Conservation (phyloP, 2,888 invertebrate species). For the Hyles lineata region DNA sequence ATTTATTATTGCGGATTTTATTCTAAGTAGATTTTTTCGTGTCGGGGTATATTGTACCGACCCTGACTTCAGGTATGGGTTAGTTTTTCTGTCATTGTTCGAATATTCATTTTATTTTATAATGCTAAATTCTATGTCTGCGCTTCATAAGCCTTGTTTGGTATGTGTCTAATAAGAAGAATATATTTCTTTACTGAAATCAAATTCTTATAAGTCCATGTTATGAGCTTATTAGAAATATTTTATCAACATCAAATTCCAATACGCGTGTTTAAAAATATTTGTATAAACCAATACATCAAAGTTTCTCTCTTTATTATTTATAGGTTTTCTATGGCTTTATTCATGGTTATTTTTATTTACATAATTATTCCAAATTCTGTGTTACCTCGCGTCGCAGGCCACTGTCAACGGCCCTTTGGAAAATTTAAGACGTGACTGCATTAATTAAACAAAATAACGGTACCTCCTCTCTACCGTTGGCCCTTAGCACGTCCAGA, state of each 20-base stretch:
- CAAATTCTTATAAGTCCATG: no score
- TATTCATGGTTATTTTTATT: slow-evolving; percentile 42
- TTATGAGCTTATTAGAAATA: no score
- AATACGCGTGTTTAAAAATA: background rate
- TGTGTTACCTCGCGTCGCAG: background rate
- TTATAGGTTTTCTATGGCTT: slow-evolving; percentile 15
- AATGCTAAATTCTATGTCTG: no score
- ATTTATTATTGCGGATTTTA: background rate
- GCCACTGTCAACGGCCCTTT: slow-evolving; percentile 40
- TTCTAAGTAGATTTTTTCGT: background rate
- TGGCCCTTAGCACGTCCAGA: slow-evolving; percentile 54
- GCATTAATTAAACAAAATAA: slow-evolving; percentile 69
- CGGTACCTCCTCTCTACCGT: slow-evolving; percentile 49
- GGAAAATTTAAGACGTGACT: slow-evolving; percentile 51
- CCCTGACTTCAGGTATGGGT: no score
- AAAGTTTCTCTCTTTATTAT: slow-evolving; percentile 22
- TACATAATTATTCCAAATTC: slow-evolving; percentile 44
- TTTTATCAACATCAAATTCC: background rate
- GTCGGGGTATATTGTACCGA: no score
- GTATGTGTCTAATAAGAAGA: no score
- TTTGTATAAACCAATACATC: slow-evolving; percentile 14
- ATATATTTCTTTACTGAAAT: no score
- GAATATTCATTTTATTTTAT: no score
- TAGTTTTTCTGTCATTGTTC: no score
- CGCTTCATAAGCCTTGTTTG: no score